phyloP scores from a whole-genome alignment of 2,113 vertebrate genomes.

The Phodopus roborovskii region DNA sequence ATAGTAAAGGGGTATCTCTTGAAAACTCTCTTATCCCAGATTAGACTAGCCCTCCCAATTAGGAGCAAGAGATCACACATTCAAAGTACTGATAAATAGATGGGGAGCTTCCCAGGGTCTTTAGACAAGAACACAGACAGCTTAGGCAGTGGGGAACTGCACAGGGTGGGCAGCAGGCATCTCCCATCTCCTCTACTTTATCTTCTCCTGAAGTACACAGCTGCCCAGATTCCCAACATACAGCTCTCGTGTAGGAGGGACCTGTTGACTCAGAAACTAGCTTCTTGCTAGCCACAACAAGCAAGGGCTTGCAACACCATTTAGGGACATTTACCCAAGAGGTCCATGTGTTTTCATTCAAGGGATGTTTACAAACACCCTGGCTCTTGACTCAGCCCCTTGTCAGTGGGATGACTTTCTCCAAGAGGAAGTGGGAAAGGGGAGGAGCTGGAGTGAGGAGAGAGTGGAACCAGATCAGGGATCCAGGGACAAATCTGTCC shows the following conservation, averaged over 20 bases:
- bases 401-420: slow-evolving; percentile 18
- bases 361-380: slow-evolving; percentile 44
- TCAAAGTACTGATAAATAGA: not conserved
- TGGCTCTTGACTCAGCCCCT: slow-evolving; percentile 24
- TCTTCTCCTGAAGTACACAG: not conserved
- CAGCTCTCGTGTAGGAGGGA: fast-evolving
- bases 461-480: not conserved
- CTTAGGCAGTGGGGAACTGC: not conserved
- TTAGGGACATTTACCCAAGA: slow-evolving; percentile 7
- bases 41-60: not conserved
- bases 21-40: not conserved
- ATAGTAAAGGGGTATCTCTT: not conserved
- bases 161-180: not conserved
- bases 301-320: not conserved
- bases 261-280: not conserved
- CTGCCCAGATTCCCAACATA: not conserved
- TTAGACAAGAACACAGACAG: not conserved
- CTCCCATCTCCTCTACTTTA: not conserved
- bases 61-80: not conserved
- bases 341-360: slow-evolving; percentile 24
- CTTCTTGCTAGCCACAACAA: not conserved
- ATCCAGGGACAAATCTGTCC: not conserved
- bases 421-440: not conserved
- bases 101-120: not conserved
- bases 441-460: not conserved